Evolutionary conservation across 2,113 vertebrate species (phyloP).

Genomic region (Lagopus leucura): DNA sequence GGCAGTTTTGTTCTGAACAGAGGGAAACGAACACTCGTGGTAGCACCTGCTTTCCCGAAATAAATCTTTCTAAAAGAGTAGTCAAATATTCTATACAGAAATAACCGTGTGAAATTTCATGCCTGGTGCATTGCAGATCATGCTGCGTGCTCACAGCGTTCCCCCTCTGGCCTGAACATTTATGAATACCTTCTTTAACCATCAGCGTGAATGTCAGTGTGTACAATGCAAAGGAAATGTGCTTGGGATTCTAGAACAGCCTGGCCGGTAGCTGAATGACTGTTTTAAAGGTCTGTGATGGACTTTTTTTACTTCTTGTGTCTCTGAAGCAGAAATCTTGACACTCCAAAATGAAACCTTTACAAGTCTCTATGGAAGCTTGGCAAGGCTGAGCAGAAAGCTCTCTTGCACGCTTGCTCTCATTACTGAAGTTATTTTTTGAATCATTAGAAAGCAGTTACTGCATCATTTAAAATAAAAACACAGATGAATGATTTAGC

Average conservation of each 20-base stretch:
- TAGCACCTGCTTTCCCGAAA: background rate
- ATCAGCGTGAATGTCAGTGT: background rate
- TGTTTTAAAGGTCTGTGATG: background rate
- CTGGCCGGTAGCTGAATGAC: background rate
- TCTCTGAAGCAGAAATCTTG: background rate
- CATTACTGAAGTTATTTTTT: background rate
- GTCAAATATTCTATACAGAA: background rate
- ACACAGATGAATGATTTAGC: background rate
- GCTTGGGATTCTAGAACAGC: background rate
- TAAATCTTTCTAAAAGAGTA: background rate
- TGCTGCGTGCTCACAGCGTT: rapidly evolving
- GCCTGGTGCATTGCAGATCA: background rate
- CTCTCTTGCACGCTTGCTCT: background rate
- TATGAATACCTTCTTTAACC: background rate
- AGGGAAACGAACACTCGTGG: background rate
- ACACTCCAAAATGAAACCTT: background rate
- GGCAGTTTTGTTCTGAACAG: background rate
- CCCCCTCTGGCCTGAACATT: background rate
- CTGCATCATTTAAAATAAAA: background rate
- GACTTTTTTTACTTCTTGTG: background rate
- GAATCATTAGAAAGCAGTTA: background rate
- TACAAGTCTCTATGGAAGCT: background rate
- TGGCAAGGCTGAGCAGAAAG: background rate
- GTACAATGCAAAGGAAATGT: background rate
- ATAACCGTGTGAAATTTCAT: background rate